phyloP scores from a whole-genome alignment of 30 jellyfish, hydroid and myxozoan genomes.

The Euphysa ruthae region DNA sequence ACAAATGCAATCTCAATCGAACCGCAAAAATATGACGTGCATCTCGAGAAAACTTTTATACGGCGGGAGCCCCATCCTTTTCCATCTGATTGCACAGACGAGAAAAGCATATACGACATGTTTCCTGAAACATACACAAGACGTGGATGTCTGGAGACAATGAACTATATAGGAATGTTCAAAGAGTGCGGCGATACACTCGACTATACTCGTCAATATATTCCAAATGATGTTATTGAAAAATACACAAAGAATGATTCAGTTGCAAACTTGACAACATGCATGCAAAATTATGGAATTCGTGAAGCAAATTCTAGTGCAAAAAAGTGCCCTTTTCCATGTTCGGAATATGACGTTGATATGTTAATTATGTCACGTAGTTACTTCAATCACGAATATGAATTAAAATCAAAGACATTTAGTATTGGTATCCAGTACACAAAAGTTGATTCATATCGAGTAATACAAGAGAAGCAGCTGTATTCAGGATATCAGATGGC shows the following conservation, averaged over 20 bases:
- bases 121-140: constrained; percentile 28
- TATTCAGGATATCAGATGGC: constrained; percentile 7
- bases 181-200: constrained; percentile 15
- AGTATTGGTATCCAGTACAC: constrained; percentile 10
- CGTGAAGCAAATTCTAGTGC: neutral
- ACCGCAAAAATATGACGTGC: neutral
- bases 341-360: neutral
- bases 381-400: neutral
- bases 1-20: constrained; percentile 6
- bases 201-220: constrained; percentile 17
- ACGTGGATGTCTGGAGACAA: constrained; percentile 2
- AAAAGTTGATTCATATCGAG: constrained; percentile 25
- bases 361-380: neutral
- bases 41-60: neutral
- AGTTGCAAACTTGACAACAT: neutral
- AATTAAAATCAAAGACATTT: neutral
- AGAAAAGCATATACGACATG: neutral
- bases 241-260: constrained; percentile 10
- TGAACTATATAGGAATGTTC: constrained; percentile 7
- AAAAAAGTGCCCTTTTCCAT: constrained; percentile 20
- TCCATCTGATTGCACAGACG: constrained; percentile 21
- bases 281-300: neutral
- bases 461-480: constrained; percentile 12
- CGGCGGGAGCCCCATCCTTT: constrained; percentile 15
- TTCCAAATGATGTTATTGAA: constrained; percentile 7